Conservation (phyloP, 1,140 invertebrate genomes). For the Halotydeus destructor region DNA sequence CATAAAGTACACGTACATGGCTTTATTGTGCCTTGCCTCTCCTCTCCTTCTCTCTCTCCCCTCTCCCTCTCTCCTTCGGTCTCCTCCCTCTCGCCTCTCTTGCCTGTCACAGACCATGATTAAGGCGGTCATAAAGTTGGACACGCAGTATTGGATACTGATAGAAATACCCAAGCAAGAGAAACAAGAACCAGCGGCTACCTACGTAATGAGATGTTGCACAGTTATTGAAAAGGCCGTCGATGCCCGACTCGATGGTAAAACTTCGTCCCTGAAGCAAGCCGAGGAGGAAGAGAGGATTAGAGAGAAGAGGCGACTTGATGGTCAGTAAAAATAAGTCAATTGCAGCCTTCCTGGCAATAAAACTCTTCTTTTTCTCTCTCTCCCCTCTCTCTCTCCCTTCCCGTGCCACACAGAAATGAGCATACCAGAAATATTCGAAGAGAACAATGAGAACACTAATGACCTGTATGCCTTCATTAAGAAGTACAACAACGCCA, state of each 20-base stretch:
- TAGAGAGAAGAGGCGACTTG: conserved; percentile 53
- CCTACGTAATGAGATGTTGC: conserved; percentile 67
- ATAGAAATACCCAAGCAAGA: conserved; percentile 58
- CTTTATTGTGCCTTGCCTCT: too few species aligned
- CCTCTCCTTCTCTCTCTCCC: too few species aligned
- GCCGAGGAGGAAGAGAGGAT: conserved; percentile 60
- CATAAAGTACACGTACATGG: too few species aligned
- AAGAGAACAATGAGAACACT: conserved; percentile 80
- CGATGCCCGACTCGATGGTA: conserved; percentile 51
- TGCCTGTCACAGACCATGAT: conserved; percentile 57
- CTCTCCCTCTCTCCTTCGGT: too few species aligned
- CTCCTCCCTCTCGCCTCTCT: too few species aligned
- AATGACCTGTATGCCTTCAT: conserved; percentile 72
- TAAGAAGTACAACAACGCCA: conserved; percentile 69
- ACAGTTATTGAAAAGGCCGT: conserved; percentile 69
- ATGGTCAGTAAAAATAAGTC: conserved; percentile 34
- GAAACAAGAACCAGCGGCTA: conserved; percentile 69
- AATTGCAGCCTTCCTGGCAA: not conserved
- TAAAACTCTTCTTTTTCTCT: not conserved
- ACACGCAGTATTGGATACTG: conserved; percentile 78
- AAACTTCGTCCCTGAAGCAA: conserved; percentile 47
- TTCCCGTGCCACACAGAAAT: conserved; percentile 41
- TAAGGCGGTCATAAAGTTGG: conserved; percentile 75
- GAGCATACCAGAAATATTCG: conserved; percentile 73
- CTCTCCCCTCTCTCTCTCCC: not conserved